Conservation (phyloP, 2,113 vertebrate species). For the Scartelaos histophorus region DNA sequence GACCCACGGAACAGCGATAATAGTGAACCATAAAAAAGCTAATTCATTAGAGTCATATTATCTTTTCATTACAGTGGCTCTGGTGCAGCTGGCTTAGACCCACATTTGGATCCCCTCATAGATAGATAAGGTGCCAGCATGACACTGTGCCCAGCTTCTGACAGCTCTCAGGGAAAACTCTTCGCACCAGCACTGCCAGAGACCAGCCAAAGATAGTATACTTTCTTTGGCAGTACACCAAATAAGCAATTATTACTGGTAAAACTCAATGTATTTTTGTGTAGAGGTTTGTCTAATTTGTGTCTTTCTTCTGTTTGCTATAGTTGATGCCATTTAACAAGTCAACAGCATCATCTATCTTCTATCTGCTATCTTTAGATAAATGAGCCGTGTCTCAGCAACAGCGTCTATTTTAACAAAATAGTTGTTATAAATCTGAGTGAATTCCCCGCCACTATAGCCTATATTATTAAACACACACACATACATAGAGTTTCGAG, state of each 20-base stretch:
- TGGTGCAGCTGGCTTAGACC: constrained; percentile 32
- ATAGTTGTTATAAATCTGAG: neutral
- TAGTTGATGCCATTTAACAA: no score
- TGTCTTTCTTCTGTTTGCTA: no score
- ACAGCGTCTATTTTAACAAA: neutral
- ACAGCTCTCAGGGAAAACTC: constrained; percentile 34
- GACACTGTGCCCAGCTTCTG: constrained; percentile 50
- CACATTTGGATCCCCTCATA: constrained; percentile 40
- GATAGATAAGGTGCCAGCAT: constrained; percentile 53
- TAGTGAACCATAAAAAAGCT: constrained; percentile 27
- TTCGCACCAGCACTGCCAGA: constrained; percentile 43
- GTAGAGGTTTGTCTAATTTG: no score
- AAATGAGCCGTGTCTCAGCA: neutral
- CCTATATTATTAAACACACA: neutral
- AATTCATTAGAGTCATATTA: constrained; percentile 45
- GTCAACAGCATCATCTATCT: neutral
- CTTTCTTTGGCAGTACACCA: neutral
- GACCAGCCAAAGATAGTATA: constrained; percentile 32
- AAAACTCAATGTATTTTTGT: no score
- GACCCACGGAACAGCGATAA: constrained; percentile 18
- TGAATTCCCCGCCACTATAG: no score
- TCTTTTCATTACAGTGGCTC: constrained; percentile 41
- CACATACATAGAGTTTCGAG: neutral
- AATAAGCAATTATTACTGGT: neutral
- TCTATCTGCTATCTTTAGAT: neutral